These are phyloP conservation scores for Drosophila persimilis DNA, from an alignment of 1,140 invertebrate genomes.

Conservation along the genomic window DNA sequence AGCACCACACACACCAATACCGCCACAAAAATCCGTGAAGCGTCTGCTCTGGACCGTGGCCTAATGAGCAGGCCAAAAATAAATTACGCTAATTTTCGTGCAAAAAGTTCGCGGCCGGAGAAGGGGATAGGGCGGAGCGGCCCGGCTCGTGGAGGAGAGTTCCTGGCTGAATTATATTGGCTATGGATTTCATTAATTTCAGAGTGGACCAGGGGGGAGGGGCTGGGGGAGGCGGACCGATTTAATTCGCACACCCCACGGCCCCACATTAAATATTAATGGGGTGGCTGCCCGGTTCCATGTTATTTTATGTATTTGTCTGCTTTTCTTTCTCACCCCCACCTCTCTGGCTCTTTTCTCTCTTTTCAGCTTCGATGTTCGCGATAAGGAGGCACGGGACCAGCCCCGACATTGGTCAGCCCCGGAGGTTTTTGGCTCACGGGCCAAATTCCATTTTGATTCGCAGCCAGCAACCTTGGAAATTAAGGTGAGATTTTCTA, in stretches of 20 bases:
- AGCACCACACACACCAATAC: conserved; percentile 20
- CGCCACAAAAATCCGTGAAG: no score
- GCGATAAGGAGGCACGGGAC: conserved; percentile 88
- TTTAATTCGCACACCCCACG: conserved; percentile 36
- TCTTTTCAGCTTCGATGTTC: conserved; percentile 90
- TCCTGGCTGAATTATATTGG: conserved; percentile 50
- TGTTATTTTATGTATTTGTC: conserved; percentile 57
- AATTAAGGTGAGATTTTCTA: conserved; percentile 76
- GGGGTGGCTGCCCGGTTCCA: conserved; percentile 11
- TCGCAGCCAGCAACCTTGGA: conserved; percentile 89
- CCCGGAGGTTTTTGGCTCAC: conserved; percentile 89
- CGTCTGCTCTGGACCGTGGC: background rate
- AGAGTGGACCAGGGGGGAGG: conserved; percentile 1
- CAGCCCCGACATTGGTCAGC: conserved; percentile 90
- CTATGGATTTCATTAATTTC: conserved; percentile 70
- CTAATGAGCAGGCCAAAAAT: conserved; percentile 69
- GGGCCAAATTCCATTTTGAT: conserved; percentile 90
- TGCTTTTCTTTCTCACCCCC: conserved; percentile 5
- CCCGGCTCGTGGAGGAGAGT: background rate
- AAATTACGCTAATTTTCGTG: conserved; percentile 73
- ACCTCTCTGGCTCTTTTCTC: conserved; percentile 20
- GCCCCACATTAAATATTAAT: conserved; percentile 60
- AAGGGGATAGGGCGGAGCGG: conserved; percentile 3
- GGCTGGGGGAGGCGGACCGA: conserved; percentile 42
- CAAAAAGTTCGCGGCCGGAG: conserved; percentile 34